Base-by-base conservation (phyloP, 2,888 invertebrate species). In the Hirtodrosophila duncani region DNA sequence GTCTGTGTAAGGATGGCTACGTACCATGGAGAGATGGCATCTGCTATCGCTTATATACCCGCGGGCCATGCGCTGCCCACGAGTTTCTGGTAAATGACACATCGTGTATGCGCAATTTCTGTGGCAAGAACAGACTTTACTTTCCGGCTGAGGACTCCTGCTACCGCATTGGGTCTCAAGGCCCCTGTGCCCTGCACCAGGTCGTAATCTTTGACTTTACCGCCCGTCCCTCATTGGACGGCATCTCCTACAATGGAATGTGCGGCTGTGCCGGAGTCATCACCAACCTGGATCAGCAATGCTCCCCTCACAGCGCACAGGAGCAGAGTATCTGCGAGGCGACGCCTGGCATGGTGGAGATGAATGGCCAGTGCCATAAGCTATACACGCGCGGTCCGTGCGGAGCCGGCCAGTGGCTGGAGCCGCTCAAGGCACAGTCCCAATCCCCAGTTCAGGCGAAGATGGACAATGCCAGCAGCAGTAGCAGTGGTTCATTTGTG, bases 121-220 rank as follows among this genome's bases (percentile, higher is more conserved):
- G 95, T 72, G 90, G 90, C 2, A 89, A 92, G 17, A 93, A 93
- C 3, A 89, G 93, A 3, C 88, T 95, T 3, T 95, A 93, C 85
- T 93, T 93, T 70, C 92, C 94, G 0, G 89, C 88, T 30, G 90
- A 92, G 23, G 89, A 91, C 21, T 91, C 91, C 1, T 95, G 95
- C 85, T 94, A 93, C 87, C 89, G 92, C 44, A 92, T 94, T 6
- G 95, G 95, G 0, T 89, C 92, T 0, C 89, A 89, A 17, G 95
- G 94, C 16, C 94, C 95, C 0, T 95, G 95, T 68, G 88, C 90
- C 0, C 84, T 87, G 3, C 91, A 93, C 1, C 91, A 93, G 80
- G 90, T 94, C 5, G 92, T 95, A 2, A 91, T 94, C 0, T 95
- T 94, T 83, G 95, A 95, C 87, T 92, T 94, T 75, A 92, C 91